These are phyloP conservation scores for Leucophenga maculata DNA, from an alignment of 2,888 invertebrate species.

Conservation along the genomic window DNA sequence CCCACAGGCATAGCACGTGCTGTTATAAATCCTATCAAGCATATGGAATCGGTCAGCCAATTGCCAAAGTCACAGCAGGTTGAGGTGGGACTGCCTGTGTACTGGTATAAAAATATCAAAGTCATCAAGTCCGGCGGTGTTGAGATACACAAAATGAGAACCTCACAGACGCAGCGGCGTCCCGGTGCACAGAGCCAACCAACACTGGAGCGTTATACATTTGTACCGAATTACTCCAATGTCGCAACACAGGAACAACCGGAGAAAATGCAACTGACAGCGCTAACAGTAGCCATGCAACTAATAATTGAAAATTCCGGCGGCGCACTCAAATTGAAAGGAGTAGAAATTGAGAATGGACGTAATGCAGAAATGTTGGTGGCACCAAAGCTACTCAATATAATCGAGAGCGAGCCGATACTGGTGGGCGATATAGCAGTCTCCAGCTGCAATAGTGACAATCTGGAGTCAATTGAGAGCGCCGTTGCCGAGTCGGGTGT, in stretches of 20 bases:
- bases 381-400: constrained; percentile 75
- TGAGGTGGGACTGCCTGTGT: constrained; percentile 75
- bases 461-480: constrained; percentile 73
- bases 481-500: constrained; percentile 76
- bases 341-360: constrained; percentile 79
- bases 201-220: constrained; percentile 86
- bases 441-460: constrained; percentile 72
- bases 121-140: constrained; percentile 87
- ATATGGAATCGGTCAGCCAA: constrained; percentile 72
- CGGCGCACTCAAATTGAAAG: constrained; percentile 80
- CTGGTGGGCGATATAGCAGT: constrained; percentile 79
- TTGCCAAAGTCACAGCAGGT: constrained; percentile 52
- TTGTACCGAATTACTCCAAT: constrained; percentile 81
- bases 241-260: constrained; percentile 74
- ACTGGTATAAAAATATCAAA: constrained; percentile 80
- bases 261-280: constrained; percentile 76
- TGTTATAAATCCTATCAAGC: constrained; percentile 84
- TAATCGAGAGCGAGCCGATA: constrained; percentile 84
- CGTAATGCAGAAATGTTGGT: constrained; percentile 78
- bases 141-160: constrained; percentile 91
- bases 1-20: constrained; percentile 89
- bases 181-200: constrained; percentile 84
- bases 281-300: constrained; percentile 81
- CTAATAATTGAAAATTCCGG: constrained; percentile 84
- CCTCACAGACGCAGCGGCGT: constrained; percentile 88